phyloP scores from a whole-genome alignment of 2,113 vertebrate species.

The Hippoglossus stenolepis region DNA sequence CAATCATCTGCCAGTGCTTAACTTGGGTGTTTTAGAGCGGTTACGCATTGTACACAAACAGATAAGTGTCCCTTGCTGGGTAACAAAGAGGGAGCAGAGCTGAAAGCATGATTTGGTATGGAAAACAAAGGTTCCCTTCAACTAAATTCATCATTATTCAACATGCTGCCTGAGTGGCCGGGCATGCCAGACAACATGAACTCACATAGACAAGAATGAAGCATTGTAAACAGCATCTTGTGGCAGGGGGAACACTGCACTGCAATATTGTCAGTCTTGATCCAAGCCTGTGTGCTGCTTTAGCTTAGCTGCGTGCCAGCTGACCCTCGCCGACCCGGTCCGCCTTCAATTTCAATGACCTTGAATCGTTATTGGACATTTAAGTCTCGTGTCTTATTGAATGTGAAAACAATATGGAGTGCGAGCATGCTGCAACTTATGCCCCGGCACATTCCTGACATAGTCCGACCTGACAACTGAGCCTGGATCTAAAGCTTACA shows the following conservation, averaged over 20 bases:
- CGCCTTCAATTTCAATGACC: slow-evolving; percentile 45
- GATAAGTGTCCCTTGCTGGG: slow-evolving; percentile 61
- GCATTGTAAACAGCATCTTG: slow-evolving; percentile 29
- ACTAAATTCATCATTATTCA: slow-evolving; percentile 62
- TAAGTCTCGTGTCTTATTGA: slow-evolving; percentile 35
- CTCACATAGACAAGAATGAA: slow-evolving; percentile 39
- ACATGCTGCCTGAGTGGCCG: slow-evolving; percentile 59
- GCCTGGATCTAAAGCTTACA: slow-evolving; percentile 53
- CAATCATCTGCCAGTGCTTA: slow-evolving; percentile 68
- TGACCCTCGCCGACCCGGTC: slow-evolving; percentile 4
- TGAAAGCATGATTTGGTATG: slow-evolving; percentile 49
- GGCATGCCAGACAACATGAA: slow-evolving; percentile 45
- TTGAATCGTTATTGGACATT: slow-evolving; percentile 43
- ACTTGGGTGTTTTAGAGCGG: slow-evolving; percentile 59
- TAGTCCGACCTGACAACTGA: slow-evolving; percentile 60
- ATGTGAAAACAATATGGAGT: slow-evolving; percentile 38
- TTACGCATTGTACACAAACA: slow-evolving; percentile 68
- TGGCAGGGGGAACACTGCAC: neutral
- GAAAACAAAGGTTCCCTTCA: slow-evolving; percentile 69
- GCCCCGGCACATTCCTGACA: slow-evolving; percentile 76
- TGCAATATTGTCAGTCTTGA: slow-evolving; percentile 7
- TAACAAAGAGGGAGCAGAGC: slow-evolving; percentile 54
- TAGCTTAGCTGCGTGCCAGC: neutral
- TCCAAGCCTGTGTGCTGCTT: neutral
- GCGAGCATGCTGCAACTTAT: slow-evolving; percentile 72